Evolutionary conservation across 2,888 invertebrate genomes (phyloP).

Genomic region (Lissocephala sabroskyi): DNA sequence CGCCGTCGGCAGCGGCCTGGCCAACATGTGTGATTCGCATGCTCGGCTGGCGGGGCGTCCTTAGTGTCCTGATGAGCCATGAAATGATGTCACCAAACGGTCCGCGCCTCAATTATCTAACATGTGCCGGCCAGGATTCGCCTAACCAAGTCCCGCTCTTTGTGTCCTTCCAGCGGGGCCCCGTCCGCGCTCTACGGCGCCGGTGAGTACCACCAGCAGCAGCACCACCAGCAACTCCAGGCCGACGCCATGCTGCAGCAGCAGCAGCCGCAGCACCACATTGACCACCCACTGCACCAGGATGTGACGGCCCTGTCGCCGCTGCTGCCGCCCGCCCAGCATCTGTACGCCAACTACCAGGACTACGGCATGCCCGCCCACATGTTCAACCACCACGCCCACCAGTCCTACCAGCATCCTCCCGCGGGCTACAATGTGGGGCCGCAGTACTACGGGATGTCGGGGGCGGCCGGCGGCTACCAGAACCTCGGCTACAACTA

Average conservation of each 20-base stretch:
- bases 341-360: conserved; percentile 50
- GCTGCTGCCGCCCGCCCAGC: conserved; percentile 41
- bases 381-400: conserved; percentile 37
- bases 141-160: conserved; percentile 12
- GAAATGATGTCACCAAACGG: conserved; percentile 66
- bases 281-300: conserved; percentile 30
- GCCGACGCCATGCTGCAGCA: conserved; percentile 16
- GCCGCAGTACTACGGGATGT: conserved; percentile 41
- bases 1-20: conserved; percentile 32
- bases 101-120: conserved; percentile 38
- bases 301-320: conserved; percentile 40
- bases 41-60: conserved; percentile 42
- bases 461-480: conserved; percentile 32
- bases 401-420: conserved; percentile 33
- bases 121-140: conserved; percentile 47
- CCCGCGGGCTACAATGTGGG: conserved; percentile 38
- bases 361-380: conserved; percentile 54
- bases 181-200: conserved; percentile 49
- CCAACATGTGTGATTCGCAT: conserved; percentile 60
- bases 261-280: conserved; percentile 24
- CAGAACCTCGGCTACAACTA: conserved; percentile 44
- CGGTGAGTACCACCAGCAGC: conserved; percentile 39
- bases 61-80: conserved; percentile 65
- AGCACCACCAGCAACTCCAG: neutral
- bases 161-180: conserved; percentile 40